A percentile compares a stretch with the other conserved stretches of the same genome.
These are phyloP conservation scores for Microtus ochrogaster DNA, from an alignment of 2,113 vertebrate species.

Conservation along the genomic window DNA sequence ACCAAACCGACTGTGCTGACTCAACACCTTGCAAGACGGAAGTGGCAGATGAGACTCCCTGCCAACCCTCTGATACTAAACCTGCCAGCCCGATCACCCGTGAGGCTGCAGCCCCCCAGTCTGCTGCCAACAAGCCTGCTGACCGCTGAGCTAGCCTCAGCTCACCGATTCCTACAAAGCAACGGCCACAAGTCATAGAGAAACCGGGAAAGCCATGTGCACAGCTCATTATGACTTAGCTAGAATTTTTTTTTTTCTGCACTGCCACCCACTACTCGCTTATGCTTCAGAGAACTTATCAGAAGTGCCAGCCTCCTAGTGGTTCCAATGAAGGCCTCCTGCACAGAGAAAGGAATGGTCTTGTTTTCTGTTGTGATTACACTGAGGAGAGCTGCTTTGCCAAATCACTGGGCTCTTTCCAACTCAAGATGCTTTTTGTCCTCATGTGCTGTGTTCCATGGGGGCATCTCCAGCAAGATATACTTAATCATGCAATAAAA, in stretches of 20 bases:
- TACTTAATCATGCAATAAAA: conserved; percentile 74
- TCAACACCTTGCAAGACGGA: conserved; percentile 45
- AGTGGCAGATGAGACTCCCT: conserved; percentile 32
- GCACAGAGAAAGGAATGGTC: background rate
- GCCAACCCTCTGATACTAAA: conserved; percentile 52
- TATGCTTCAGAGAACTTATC: background rate
- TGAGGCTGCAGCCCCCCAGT: background rate
- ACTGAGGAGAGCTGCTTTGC: background rate
- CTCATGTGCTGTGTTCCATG: background rate
- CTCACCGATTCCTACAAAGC: background rate
- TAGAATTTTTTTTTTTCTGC: background rate
- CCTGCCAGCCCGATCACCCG: conserved; percentile 27
- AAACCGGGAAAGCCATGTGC: background rate
- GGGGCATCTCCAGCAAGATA: background rate
- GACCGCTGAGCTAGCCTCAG: conserved; percentile 22
- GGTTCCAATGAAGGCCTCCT: background rate
- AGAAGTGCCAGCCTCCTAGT: background rate
- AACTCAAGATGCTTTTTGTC: background rate
- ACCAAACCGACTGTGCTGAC: conserved; percentile 41
- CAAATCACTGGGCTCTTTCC: background rate
- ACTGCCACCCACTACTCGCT: background rate
- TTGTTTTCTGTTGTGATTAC: background rate
- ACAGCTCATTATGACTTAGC: background rate
- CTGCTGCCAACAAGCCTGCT: conserved; percentile 15
- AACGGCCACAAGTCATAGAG: background rate